Base-by-base conservation (phyloP, 2,888 invertebrate genomes). In the Lamproptera curius region DNA sequence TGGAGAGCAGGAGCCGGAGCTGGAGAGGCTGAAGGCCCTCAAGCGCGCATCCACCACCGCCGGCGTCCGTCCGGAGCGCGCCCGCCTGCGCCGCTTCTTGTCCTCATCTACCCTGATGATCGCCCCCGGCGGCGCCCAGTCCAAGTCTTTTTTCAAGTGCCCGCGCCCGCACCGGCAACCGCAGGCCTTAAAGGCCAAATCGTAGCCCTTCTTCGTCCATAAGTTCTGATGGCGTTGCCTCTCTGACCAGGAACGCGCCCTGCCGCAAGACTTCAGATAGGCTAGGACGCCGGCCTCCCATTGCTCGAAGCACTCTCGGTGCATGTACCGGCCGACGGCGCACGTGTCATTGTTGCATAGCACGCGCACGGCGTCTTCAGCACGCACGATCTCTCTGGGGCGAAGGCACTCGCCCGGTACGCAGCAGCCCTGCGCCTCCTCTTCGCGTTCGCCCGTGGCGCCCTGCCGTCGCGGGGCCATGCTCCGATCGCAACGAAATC, bases 181-280 rank as follows among this genome's bases (percentile, higher is more conserved):
- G 87, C 98, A 98, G 5, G 96, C 97, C 68, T 97, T 97, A 83
- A 94, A 97, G 5, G 97, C 97, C 74, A 98, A 82, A 81, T 98
- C 98, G 87, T 98, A 98, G 44, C 98, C 98, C 80, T 97, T 97
- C 83, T 98, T 98, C 47, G 97, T 97, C 98, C 98, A 98, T 50
- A 98, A 86, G 81, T 98, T 98, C 86, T 98, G 97, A 64, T 94
- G 92, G 17, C 97, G 91, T 77, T 98, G 98, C 50, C 97, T 91
- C 75, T 98, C 97, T 28, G 97, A 97, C 98, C 98, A 98, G 58
- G 95, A 95, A 15, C 97, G 90, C 2, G 97, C 97, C 26, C 97
- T 89, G 41, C 97, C 97, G 83, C 96, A 96, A 26, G 95, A 94
- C 76, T 97, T 95, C 52, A 98, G 89, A 70, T 95, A 96, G 43